Percentiles rank a stretch among this genome's conserved stretches.
Evolutionary conservation across 2,797 vertebrate species (phyloP).

Genomic region (Acanthurus leucopareius): DNA sequence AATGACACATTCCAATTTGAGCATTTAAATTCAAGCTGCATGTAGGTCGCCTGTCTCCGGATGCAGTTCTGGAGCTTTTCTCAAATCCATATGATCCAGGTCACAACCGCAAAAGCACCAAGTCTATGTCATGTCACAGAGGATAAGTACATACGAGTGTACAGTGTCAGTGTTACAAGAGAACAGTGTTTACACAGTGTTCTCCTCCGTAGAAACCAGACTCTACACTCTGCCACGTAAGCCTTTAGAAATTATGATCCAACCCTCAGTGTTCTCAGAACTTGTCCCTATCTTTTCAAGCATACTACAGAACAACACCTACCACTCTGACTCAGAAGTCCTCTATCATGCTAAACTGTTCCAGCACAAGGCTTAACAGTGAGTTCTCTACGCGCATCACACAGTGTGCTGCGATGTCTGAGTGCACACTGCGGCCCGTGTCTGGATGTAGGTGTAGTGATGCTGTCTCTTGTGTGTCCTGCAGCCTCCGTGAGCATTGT

Average conservation of each 20-base stretch:
- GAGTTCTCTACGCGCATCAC: constrained; percentile 58
- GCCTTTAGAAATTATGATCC: constrained; percentile 60
- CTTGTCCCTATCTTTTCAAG: constrained; percentile 62
- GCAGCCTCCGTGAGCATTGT: constrained; percentile 21
- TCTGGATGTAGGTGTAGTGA: constrained; percentile 64
- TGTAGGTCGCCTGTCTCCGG: constrained; percentile 59
- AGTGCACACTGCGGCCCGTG: constrained; percentile 47
- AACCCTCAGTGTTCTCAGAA: constrained; percentile 58
- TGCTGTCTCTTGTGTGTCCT: constrained; percentile 54
- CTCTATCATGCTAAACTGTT: constrained; percentile 65
- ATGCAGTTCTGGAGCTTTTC: constrained; percentile 13
- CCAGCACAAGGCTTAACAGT: constrained; percentile 60
- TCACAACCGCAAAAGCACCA: neutral
- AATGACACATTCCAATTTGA: constrained; percentile 65
- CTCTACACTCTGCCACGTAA: constrained; percentile 52
- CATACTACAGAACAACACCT: constrained; percentile 73
- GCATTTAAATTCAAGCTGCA: constrained; percentile 58
- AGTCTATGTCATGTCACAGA: constrained; percentile 12
- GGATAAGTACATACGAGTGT: neutral
- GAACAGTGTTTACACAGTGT: constrained; percentile 39
- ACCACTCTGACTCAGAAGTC: constrained; percentile 73
- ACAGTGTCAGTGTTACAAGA: constrained; percentile 23
- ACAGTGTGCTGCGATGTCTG: constrained; percentile 58
- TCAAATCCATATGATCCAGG: constrained; percentile 12
- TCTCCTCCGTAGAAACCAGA: constrained; percentile 52